Evolutionary conservation across 2,888 invertebrate species (phyloP), one percentile per base, ranked within the genome.

Genomic region (Nomada ferruginata): DNA sequence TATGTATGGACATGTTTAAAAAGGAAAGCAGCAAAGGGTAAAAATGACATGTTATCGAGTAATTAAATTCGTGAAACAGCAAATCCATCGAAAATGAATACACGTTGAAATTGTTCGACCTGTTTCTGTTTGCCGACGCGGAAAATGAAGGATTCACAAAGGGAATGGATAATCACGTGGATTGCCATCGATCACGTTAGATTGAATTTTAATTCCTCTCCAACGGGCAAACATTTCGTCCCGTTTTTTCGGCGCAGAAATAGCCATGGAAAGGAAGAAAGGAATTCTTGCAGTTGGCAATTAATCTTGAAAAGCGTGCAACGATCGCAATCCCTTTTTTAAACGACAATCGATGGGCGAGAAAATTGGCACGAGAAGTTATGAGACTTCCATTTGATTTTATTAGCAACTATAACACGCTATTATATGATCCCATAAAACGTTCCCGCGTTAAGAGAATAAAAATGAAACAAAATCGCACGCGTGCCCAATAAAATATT

Each of bases 121-220:
- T n/a, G 53, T n/a, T n/a, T 20, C n/a, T 18, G 9, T 36, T 36
- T 18, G 36, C 36, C 18, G 15, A 2, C 36, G 18, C 18, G n/a
- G 18, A 18, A 18, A 18, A 59, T 23, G 4, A 29, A 18, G 29
- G 18, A 29, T 59, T 59, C 10, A 29, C 15, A 15, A 3, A 57
- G 10, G 9, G 53, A 36, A 53, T 10, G 20, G 29, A 15, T 47
- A n/a, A 26, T 42, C 36, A 11, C n/a, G 36, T 11, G 18, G 53
- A 53, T 64, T 64, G 64, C 64, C 36, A 55, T 64, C 42, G 53
- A 26, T n/a, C 44, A 15, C 44, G 20, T 29, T 53, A 72, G 64
- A 72, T 47, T 64, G 44, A n/a, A 55, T 26, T 55, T 64, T 47
- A 64, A 72, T 72, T 63, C 53, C 53, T 9, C 36, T n/a, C 64